These are phyloP conservation scores for Zaprionus gabonicus DNA, from an alignment of 1,140 invertebrate species.

Conservation along the genomic window DNA sequence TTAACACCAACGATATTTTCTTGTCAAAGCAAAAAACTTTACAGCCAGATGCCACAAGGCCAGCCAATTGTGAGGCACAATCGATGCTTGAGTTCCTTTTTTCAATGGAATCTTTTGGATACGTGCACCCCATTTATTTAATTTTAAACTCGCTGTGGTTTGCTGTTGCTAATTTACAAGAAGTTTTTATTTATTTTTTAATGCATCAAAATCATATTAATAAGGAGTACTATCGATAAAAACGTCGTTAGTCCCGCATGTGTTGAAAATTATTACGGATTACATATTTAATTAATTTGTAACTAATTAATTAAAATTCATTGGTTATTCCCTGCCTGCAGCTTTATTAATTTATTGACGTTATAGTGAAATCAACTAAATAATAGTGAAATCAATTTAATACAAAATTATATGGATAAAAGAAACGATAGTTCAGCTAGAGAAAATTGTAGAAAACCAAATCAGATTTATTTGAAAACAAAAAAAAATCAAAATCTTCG, in stretches of 20 bases:
- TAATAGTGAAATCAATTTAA: no score
- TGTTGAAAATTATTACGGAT: no score
- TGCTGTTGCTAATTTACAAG: neutral
- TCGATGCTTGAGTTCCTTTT: conserved; percentile 27
- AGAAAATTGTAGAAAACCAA: neutral
- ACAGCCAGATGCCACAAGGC: conserved; percentile 53
- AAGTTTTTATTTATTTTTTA: neutral
- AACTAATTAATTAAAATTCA: no score
- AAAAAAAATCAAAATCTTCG: neutral
- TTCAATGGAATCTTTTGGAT: neutral
- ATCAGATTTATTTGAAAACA: neutral
- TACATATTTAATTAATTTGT: no score
- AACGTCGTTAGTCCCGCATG: no score
- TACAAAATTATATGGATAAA: neutral
- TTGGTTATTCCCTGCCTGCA: no score
- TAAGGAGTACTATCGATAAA: no score
- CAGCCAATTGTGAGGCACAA: conserved; percentile 49
- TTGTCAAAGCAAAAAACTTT: conserved; percentile 60
- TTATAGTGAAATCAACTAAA: no score
- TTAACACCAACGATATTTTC: conserved; percentile 61
- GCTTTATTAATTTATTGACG: no score
- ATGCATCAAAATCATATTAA: neutral
- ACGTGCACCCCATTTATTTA: neutral
- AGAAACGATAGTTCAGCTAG: no score
- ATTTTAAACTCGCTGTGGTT: conserved; percentile 2